Evolutionary conservation across 2,797 vertebrate species (phyloP), one percentile per base, ranked within the genome.

Genomic region (Gallinago solitaria): DNA sequence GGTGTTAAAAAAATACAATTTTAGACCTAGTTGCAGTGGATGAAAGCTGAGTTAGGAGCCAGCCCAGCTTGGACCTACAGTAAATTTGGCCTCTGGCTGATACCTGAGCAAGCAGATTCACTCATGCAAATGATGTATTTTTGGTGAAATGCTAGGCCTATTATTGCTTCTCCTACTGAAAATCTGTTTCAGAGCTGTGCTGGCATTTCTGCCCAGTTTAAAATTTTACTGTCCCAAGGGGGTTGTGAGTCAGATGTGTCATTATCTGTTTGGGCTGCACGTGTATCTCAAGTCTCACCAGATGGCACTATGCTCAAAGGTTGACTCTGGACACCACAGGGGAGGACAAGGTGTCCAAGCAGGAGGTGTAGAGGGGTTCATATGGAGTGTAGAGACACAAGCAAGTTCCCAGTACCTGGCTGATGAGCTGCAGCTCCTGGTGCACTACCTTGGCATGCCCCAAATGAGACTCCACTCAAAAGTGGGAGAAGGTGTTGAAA

Each of bases 271-370:
- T 24, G 70, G 89, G 65, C 32, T 88, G 43, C 45, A 37, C 0
- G 3, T 51, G 56, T 41, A 50, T 24, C 59, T 76, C 33, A 18
- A 20, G 7, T 43, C 87, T 93, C 95, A 93, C 45, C 90, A 93
- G 95, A 73, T 77, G 92, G 87, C 87, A 94, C 90, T 85, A 5
- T 59, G 71, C 87, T 87, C 87, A 23, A 65, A 77, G 93, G 27
- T 35, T 90, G 83, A 27, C 67, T 82, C 67, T 8, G 80, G 51
- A 17, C 1, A 5, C 14, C 12, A 25, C 1, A 1, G 25, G 24
- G 35, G 17, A 57, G 54, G 75, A 39, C 67, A 24, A 35, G 32
- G 20, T 60, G 83, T 50, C 90, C 68, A 32, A 37, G 51, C 11
- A 54, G 43, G 32, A 45, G 23, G 1, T 3, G 13, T 15, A 60